Evolutionary conservation across 2,888 invertebrate genomes (phyloP).

Genomic region (Brassicogethes aeneus): DNA sequence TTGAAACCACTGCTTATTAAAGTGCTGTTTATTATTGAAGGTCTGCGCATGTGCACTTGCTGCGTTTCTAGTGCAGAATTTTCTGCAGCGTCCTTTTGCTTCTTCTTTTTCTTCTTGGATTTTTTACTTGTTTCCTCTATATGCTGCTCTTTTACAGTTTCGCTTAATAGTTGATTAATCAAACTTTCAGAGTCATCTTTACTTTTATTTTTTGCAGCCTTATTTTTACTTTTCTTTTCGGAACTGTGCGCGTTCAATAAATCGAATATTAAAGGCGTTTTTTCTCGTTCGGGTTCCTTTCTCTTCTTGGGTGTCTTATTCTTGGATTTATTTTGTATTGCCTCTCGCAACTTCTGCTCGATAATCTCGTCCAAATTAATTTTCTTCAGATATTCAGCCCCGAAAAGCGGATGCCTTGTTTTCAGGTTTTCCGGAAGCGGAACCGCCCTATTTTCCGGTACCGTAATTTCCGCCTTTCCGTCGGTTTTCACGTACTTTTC

Average conservation of each 20-base stretch:
- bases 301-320: conserved; percentile 13
- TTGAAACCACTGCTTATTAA: conserved; percentile 9
- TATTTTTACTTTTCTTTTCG: conserved; percentile 3
- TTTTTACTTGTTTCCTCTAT: conserved; percentile 8
- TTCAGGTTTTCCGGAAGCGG: conserved; percentile 24
- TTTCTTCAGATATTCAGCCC: conserved; percentile 24
- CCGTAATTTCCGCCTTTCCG: conserved; percentile 10
- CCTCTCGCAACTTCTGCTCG: conserved; percentile 20
- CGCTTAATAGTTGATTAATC: too few relatives aligned
- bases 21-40: conserved; percentile 11
- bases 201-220: conserved; percentile 6
- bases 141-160: background rate
- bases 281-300: conserved; percentile 8
- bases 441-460: conserved; percentile 13
- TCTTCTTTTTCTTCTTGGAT: conserved; percentile 4
- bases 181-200: conserved; percentile 3
- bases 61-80: background rate
- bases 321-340: conserved; percentile 12
- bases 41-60: conserved; percentile 6
- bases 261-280: conserved; percentile 12
- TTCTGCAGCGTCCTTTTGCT: conserved; percentile 5
- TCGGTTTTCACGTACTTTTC: conserved; percentile 20
- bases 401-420: conserved; percentile 30
- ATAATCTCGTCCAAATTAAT: conserved; percentile 24
- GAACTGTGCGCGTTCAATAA: conserved; percentile 10